Conservation (phyloP, 2,113 vertebrate species). For the Spea multiplicata region DNA sequence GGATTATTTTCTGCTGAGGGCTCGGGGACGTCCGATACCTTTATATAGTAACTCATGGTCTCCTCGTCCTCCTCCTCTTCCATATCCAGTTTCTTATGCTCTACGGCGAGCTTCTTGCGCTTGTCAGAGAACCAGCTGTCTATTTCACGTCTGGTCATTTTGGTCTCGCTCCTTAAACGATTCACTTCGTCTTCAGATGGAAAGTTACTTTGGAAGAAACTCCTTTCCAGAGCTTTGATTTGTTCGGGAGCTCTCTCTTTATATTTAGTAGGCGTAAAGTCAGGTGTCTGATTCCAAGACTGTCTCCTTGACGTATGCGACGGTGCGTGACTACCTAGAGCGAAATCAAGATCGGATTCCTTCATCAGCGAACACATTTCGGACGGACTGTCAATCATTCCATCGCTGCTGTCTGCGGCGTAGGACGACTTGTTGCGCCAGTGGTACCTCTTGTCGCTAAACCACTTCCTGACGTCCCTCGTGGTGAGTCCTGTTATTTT, state of each 20-base stretch:
- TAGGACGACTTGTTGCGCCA: conserved; percentile 75
- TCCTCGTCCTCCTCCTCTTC: conserved; percentile 65
- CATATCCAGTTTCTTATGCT: conserved; percentile 66
- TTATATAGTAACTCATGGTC: conserved; percentile 60
- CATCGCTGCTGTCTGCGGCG: conserved; percentile 52
- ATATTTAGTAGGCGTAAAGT: conserved; percentile 90
- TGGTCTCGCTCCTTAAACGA: conserved; percentile 84
- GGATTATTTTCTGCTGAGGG: conserved; percentile 56
- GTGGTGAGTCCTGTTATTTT: conserved; percentile 83
- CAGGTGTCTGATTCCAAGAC: conserved; percentile 82
- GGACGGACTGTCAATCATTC: conserved; percentile 56
- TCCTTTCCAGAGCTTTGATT: conserved; percentile 85
- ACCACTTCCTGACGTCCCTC: conserved; percentile 96
- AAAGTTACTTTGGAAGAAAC: conserved; percentile 79
- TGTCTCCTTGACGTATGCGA: conserved; percentile 72
- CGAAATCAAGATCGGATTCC: conserved; percentile 62
- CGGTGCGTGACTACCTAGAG: conserved; percentile 45
- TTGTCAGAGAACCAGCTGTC: conserved; percentile 93
- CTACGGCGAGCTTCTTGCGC: conserved; percentile 74
- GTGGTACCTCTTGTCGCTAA: conserved; percentile 94
- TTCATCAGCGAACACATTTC: conserved; percentile 67
- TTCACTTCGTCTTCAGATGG: conserved; percentile 87
- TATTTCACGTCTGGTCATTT: conserved; percentile 96
- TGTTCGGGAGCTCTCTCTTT: conserved; percentile 93
- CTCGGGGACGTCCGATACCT: conserved; percentile 53